These are phyloP conservation scores for Ectropis crepuscularia DNA, from an alignment of 2,888 invertebrate species.

Conservation along the genomic window DNA sequence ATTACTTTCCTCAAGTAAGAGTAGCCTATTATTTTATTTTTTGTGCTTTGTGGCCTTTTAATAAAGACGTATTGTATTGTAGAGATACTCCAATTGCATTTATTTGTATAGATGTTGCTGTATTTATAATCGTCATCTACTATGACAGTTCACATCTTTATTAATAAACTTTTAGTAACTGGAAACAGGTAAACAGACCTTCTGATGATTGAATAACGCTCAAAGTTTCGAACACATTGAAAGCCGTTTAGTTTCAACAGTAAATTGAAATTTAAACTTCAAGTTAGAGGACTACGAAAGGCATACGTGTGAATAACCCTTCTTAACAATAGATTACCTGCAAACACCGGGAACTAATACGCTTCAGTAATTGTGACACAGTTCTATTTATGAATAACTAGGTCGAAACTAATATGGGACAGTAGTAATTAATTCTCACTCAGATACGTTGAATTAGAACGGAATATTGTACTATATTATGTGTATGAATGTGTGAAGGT, in stretches of 20 bases:
- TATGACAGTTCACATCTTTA: no score
- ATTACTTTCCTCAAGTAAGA: no score
- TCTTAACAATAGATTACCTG: conserved; percentile 32
- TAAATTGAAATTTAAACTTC: conserved; percentile 37
- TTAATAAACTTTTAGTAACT: neutral
- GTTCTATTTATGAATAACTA: conserved; percentile 14
- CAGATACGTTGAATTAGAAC: conserved; percentile 6
- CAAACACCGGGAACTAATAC: conserved; percentile 22
- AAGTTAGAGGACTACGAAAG: conserved; percentile 38
- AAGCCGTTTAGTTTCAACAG: conserved; percentile 37
- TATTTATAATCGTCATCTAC: no score
- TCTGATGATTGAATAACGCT: conserved; percentile 40
- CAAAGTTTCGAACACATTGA: conserved; percentile 38
- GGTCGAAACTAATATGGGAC: conserved; percentile 23
- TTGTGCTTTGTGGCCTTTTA: no score
- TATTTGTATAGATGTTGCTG: no score
- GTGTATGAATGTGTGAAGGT: neutral
- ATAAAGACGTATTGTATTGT: no score
- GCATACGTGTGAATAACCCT: conserved; percentile 42
- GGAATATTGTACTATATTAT: conserved; percentile 3
- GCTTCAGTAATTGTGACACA: conserved; percentile 22
- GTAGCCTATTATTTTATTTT: no score
- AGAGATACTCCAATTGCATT: no score
- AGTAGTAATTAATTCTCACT: conserved; percentile 18
- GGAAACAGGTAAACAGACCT: conserved; percentile 14